Percentiles rank a stretch among this genome's conserved stretches.
These are phyloP conservation scores for Diprion similis DNA, from an alignment of 1,140 invertebrate genomes.

Conservation along the genomic window DNA sequence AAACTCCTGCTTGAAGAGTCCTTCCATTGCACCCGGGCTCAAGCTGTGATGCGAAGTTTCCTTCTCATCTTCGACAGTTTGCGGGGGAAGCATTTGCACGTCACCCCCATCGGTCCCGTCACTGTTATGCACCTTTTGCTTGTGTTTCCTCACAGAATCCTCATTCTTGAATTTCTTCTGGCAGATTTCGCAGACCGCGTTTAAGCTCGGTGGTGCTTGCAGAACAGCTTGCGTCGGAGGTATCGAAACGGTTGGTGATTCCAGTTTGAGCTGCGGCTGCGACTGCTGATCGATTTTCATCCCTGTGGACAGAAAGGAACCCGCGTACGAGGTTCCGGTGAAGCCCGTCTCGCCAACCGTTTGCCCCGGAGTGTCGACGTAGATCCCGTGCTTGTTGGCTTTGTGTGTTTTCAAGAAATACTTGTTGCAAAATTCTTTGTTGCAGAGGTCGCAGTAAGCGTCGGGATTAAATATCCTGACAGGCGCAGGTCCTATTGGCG, in stretches of 20 bases:
- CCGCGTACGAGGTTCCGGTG: constrained; percentile 11
- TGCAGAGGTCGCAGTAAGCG: constrained; percentile 96
- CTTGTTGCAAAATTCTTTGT: constrained; percentile 99
- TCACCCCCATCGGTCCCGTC: constrained; percentile 32
- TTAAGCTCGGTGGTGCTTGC: constrained; percentile 19
- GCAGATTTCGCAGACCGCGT: constrained; percentile 60
- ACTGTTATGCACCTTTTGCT: constrained; percentile 56
- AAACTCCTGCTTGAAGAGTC: constrained; percentile 54
- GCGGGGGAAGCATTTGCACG: constrained; percentile 12
- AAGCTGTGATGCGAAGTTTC: constrained; percentile 39
- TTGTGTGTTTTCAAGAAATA: constrained; percentile 99
- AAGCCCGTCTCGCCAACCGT: constrained; percentile 43
- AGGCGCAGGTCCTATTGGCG: constrained; percentile 69
- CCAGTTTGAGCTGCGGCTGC: constrained; percentile 16
- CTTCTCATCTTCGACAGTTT: constrained; percentile 18
- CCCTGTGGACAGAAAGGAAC: constrained; percentile 26
- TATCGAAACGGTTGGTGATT: constrained; percentile 30
- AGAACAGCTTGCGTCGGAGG: constrained; percentile 3
- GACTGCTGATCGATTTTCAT: constrained; percentile 41
- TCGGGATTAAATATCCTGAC: constrained; percentile 92
- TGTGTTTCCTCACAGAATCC: constrained; percentile 62
- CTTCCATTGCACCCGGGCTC: constrained; percentile 48
- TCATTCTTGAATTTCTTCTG: constrained; percentile 64
- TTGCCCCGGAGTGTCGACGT: constrained; percentile 66
- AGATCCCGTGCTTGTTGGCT: constrained; percentile 93